These are phyloP conservation scores for Illadopsis cleaveri DNA, from an alignment of 2,113 vertebrate genomes.

Conservation along the genomic window DNA sequence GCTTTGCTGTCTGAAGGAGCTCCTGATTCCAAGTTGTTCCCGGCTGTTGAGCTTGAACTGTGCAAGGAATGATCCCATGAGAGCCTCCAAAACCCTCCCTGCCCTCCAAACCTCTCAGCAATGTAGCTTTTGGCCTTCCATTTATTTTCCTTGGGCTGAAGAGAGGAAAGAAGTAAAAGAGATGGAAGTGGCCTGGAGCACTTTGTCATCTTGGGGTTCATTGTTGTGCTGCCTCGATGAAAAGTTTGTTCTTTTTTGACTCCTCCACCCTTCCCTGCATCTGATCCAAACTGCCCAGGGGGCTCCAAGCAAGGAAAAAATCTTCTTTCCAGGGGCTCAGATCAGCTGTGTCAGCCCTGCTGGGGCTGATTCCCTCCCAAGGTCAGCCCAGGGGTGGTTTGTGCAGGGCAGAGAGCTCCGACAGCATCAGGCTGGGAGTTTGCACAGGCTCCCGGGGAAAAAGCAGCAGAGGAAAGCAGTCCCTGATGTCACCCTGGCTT, in stretches of 20 bases:
- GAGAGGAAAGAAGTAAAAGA: not conserved
- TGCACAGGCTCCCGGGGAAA: not conserved
- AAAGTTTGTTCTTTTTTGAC: not conserved
- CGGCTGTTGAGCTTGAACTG: not conserved
- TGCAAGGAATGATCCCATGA: not conserved
- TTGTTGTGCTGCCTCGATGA: not conserved
- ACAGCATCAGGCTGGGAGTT: not conserved
- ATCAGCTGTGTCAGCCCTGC: not conserved
- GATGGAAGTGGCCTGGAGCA: not conserved
- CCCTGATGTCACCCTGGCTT: rapidly evolving
- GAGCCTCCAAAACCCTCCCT: not conserved
- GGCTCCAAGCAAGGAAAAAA: not conserved
- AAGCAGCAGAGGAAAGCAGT: rapidly evolving
- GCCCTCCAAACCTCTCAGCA: not conserved
- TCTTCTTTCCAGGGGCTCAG: not conserved
- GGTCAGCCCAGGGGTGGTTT: not conserved
- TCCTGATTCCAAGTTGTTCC: not conserved
- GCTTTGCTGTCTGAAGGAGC: not conserved
- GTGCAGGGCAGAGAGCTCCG: conserved; percentile 27
- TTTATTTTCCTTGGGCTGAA: not conserved
- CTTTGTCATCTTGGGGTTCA: not conserved
- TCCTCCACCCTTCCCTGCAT: not conserved
- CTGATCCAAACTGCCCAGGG: not conserved
- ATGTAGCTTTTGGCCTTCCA: not conserved
- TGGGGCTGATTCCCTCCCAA: not conserved